Conservation (phyloP, 2,797 vertebrate genomes). For the Oreochromis grahami region DNA sequence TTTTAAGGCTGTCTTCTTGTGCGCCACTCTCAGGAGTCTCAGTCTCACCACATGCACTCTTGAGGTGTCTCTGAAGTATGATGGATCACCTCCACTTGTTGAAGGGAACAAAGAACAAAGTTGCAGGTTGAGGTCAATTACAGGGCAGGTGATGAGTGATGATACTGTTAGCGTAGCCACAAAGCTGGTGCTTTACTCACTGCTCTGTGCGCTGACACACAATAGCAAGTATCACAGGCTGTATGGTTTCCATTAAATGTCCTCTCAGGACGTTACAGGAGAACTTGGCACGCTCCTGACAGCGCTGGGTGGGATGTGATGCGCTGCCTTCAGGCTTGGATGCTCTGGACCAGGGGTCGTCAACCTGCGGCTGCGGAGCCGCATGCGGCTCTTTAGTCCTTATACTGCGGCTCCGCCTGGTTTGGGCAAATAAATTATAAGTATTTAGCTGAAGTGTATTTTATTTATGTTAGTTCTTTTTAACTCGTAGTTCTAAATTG, state of each 20-base stretch:
- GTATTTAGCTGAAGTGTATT: too few species aligned
- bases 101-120: neutral
- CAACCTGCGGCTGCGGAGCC: too few species aligned
- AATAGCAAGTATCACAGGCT: neutral
- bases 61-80: neutral
- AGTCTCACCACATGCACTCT: neutral
- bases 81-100: neutral
- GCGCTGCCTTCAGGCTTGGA: neutral
- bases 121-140: neutral
- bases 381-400: too few species aligned
- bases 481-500: too few species aligned
- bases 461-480: too few species aligned
- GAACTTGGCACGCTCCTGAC: neutral
- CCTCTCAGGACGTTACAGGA: neutral
- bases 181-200: neutral
- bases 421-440: too few species aligned
- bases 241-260: neutral
- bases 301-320: neutral
- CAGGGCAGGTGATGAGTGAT: neutral
- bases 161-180: neutral
- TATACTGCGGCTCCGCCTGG: too few species aligned
- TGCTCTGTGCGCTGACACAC: neutral
- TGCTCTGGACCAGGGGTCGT: neutral
- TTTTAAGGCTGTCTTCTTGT: neutral
- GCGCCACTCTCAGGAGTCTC: neutral